Base-by-base conservation (phyloP, 2,113 vertebrate species). In the Lampris megalopsis region DNA sequence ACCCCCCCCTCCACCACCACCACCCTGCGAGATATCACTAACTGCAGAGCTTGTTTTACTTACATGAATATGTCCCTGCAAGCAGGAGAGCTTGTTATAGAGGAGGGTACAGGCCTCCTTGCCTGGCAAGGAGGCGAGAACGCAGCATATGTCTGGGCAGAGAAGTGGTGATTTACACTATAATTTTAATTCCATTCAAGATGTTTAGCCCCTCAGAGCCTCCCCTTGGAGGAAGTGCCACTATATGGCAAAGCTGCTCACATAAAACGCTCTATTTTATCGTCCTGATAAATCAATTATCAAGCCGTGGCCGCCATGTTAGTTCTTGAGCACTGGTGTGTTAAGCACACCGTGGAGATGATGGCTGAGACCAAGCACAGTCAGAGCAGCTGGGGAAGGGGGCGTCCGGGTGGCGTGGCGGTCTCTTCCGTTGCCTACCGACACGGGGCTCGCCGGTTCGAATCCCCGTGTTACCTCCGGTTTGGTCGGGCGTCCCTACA, bases 251-350 rank as follows among this genome's bases (percentile, higher is more conserved):
- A 24, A 73, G 53, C 63, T 35, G 41, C 53, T 81, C 70, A 60
- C 72, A 88, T 80, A 80, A 87, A 88, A 79, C 35, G 63, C 10
- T 75, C 24, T 62, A 76, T 67, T 86, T 89, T 80, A 86, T 74
- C 66, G 75, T 82, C 63, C 85, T 74, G 71, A 88, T 84, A 83
- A 87, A 86, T 74, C 62, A 87, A 90, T 89, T 86, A 88, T 91
- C 76, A 89, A 79, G 70, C 49, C 10, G 53, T 70, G 68, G 77
- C 82, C 79, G 71, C 71, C 10, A 70, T 68, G 81, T 74, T 75
- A 37, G 81, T 80, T 84, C 73, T 81, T 77, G 82, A 62, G 78
- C 64, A 64, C 48, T 71, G 79, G 75, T 73, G 83, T 87, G 75
- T 85, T 85, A 81, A 83, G 84, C 86, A 59, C 47, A 74, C 66